These are phyloP conservation scores for Papilio aristodemus DNA, from an alignment of 1,140 invertebrate species.

Conservation along the genomic window DNA sequence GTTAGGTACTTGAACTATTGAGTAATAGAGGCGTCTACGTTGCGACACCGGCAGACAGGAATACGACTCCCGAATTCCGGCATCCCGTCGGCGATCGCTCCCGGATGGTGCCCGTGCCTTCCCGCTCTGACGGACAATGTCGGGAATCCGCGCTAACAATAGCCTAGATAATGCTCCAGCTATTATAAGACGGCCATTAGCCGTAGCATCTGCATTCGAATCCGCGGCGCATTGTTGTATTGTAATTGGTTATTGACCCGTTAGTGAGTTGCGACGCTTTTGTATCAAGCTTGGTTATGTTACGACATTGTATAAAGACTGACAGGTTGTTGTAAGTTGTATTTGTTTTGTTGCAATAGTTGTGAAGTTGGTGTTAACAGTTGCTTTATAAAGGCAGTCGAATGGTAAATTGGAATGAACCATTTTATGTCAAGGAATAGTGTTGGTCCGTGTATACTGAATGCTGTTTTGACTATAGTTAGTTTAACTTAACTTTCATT, in stretches of 20 bases:
- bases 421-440: too few relatives aligned
- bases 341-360: too few relatives aligned
- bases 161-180: constrained; percentile 12
- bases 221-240: background rate
- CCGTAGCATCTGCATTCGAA: background rate
- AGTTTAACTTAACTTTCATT: too few relatives aligned
- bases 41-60: background rate
- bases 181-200: constrained; percentile 22
- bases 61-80: constrained; percentile 41
- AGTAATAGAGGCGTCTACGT: constrained; percentile 14
- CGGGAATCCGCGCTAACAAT: constrained; percentile 36
- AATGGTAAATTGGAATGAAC: too few relatives aligned
- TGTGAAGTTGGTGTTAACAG: too few relatives aligned
- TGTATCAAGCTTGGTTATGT: background rate
- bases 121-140: constrained; percentile 35
- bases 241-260: background rate
- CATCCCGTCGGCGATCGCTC: constrained; percentile 40
- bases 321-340: too few relatives aligned
- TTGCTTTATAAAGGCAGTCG: too few relatives aligned
- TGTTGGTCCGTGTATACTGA: too few relatives aligned
- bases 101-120: constrained; percentile 13
- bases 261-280: background rate
- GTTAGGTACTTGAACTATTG: constrained; percentile 8
- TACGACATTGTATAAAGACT: background rate
- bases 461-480: background rate